Evolutionary conservation across 2,888 invertebrate genomes (phyloP).

Genomic region (Phragmatobia fuliginosa): DNA sequence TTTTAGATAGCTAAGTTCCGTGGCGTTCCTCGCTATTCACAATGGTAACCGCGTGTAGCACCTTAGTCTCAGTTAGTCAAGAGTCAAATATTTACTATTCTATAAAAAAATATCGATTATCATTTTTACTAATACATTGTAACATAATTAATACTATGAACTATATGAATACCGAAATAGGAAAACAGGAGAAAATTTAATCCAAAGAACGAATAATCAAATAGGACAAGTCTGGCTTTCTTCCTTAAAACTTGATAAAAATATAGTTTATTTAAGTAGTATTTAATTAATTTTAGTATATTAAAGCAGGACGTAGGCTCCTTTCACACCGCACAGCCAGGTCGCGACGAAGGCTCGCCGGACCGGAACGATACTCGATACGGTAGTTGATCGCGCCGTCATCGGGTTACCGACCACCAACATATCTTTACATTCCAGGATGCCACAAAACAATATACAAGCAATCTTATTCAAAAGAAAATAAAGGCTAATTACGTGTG

Average conservation of each 20-base stretch:
- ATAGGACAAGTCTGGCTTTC: not conserved
- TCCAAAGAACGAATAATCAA: not conserved
- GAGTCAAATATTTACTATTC: too few relatives aligned
- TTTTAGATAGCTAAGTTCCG: too few relatives aligned
- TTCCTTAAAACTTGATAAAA: not conserved
- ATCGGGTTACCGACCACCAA: conserved; percentile 67
- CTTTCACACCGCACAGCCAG: conserved; percentile 64
- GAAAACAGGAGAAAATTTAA: too few relatives aligned
- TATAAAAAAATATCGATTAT: too few relatives aligned
- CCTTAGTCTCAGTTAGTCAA: too few relatives aligned
- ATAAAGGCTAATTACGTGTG: conserved; percentile 28
- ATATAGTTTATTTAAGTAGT: not conserved
- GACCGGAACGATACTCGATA: conserved; percentile 77
- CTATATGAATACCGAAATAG: too few relatives aligned
- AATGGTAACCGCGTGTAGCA: too few relatives aligned
- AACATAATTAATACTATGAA: too few relatives aligned
- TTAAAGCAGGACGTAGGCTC: conserved; percentile 68
- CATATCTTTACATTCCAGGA: conserved; percentile 30
- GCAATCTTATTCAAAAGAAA: conserved; percentile 30
- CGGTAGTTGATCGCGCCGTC: conserved; percentile 68
- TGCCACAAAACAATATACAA: conserved; percentile 28
- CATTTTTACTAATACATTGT: too few relatives aligned
- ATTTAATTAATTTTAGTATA: conserved; percentile 39
- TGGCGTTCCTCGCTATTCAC: too few relatives aligned
- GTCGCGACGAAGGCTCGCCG: conserved; percentile 62